Conservation (phyloP, 2,888 invertebrate species). For the Unio delphinus region DNA sequence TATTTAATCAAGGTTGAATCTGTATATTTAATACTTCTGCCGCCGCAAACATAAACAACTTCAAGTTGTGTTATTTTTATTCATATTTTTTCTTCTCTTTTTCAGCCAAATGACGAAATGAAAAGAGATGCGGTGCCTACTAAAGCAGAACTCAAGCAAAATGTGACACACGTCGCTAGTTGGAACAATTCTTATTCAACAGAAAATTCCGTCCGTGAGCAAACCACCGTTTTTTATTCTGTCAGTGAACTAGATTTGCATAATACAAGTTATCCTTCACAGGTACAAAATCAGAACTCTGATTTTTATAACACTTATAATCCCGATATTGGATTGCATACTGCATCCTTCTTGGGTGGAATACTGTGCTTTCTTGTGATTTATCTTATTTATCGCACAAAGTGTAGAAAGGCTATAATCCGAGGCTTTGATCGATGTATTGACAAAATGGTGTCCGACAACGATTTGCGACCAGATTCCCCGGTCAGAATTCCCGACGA, state of each 20-base stretch:
- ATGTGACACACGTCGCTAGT: constrained; percentile 11
- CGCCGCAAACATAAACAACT: no score
- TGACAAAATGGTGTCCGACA: constrained; percentile 23
- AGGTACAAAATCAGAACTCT: no score
- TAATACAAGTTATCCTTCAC: no score
- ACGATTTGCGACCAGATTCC: constrained; percentile 16
- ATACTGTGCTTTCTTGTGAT: constrained; percentile 49
- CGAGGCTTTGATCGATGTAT: constrained; percentile 18
- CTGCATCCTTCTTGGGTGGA: constrained; percentile 51
- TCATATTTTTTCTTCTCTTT: constrained; percentile 3
- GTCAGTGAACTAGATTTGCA: no score
- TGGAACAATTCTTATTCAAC: no score
- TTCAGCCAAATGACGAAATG: constrained; percentile 58
- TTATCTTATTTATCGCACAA: constrained; percentile 49
- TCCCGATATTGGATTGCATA: constrained; percentile 54
- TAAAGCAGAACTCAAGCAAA: constrained; percentile 23
- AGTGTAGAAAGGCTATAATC: constrained; percentile 36
- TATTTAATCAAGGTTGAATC: no score
- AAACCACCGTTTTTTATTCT: no score
- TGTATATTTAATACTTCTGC: no score
- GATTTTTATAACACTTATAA: constrained; percentile 49
- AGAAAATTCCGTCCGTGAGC: no score
- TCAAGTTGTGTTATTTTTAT: background rate
- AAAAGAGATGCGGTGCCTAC: constrained; percentile 35
- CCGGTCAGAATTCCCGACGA: constrained; percentile 10